Percentiles rank a stretch among this genome's conserved stretches.
Evolutionary conservation across 2,888 invertebrate species (phyloP).

Genomic region (Himalopsyche japonica): DNA sequence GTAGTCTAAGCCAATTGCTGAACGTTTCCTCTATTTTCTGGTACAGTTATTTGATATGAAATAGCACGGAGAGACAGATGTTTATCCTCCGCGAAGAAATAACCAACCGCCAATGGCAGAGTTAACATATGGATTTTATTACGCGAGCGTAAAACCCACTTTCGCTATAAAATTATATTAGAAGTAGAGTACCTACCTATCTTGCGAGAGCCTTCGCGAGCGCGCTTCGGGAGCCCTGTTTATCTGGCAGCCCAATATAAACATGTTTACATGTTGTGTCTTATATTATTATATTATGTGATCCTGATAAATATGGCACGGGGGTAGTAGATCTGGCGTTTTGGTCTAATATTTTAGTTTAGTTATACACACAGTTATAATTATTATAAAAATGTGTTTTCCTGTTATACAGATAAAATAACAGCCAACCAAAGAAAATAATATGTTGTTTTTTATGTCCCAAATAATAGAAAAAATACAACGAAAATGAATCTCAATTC

Average conservation of each 20-base stretch:
- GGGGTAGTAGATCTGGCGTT: background rate
- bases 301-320: background rate
- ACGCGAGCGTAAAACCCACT: background rate
- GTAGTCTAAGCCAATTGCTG: background rate
- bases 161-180: background rate
- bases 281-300: background rate
- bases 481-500: no score
- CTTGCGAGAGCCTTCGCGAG: background rate
- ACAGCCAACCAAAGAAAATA: no score
- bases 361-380: no score
- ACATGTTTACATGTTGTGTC: background rate
- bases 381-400: no score
- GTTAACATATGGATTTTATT: background rate
- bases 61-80: background rate
- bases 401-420: no score
- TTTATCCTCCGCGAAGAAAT: background rate
- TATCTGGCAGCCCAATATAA: background rate
- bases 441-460: no score
- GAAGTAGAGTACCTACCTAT: background rate
- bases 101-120: background rate
- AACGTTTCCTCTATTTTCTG: background rate
- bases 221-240: background rate
- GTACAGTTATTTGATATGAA: background rate
- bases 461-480: no score
- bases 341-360: background rate